Evolutionary conservation across 2,797 vertebrate genomes (phyloP), one percentile per base, ranked within the genome.

Genomic region (Naso thynnoides): DNA sequence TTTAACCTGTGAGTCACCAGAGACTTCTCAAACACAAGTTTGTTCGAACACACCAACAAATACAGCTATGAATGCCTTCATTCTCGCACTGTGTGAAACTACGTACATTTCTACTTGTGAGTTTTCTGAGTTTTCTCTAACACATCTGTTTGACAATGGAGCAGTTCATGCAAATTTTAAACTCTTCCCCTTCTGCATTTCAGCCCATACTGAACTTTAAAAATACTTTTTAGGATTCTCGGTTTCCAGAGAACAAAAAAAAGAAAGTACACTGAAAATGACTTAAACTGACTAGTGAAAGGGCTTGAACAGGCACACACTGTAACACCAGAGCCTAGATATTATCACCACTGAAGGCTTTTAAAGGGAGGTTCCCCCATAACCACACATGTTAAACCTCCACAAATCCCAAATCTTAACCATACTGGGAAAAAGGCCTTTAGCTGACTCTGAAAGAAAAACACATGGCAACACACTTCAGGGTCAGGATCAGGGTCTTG

Each of bases 141-240:
- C 47, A 81, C 57, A 85, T 85, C 82, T 80, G 38, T 69, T 61
- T 70, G 69, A 79, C 87, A 75, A 81, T 72, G 52, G 60, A 83
- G 88, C 81, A 79, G 73, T 58, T 82, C 64, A 93, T 91, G 91
- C 90, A 91, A 93, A 94, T 88, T 67, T 73, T 0, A 29, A 81
- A 52, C 48, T 52, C 48, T 76, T 72, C 65, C 83, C 74, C 70
- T 91, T 92, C 89, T 90, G 86, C 81, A 89, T 91, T 91, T 92
- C 67, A 70, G 47, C 64, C n/a, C 73, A 31, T 78, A 83, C 73
- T 79, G 70, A 83, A 64, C 76, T 81, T 85, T 86, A 89, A 91
- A 94, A 93, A 94, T 92, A 93, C 57, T 85, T 76, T 83, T 81
- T 54, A 67, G 76, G 68, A 89, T 91, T 95, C 83, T 95, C 92